Base-by-base conservation (phyloP, 2,888 invertebrate genomes). In the Brachyopa scutellaris region DNA sequence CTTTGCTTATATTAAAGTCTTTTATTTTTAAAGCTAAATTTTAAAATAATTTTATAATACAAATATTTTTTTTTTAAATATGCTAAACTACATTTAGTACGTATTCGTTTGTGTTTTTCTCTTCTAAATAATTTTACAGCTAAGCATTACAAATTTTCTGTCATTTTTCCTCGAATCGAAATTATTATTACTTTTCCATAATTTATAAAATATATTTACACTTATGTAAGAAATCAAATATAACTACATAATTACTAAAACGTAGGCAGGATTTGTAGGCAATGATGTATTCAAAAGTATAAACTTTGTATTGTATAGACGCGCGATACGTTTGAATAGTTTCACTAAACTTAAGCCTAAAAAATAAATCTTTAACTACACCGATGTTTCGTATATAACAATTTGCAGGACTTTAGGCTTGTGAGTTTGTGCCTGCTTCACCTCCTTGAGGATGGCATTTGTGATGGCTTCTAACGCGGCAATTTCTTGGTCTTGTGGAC, bases 361-460 rank as follows among this genome's bases (percentile, higher is more conserved):
- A 19, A 36, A 21, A n/a, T n/a, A n/a, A 8, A 19, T 15, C 19
- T 11, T 15, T 47, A 57, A 83, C 85, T 88, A 96, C 53, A 97
- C 96, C n/a, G 96, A 96, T 67, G 96, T 95, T 90, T 97, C 96
- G 90, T 97, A 97, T 88, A 96, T 95, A 85, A 96, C 95, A 85
- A 96, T 96, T 91, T 96, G 96, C 38, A 96, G 92, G 29, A 95
- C 92, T 73, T 92, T 92, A 53, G 89, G 90, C 87, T 73, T 89
- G 73, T 87, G 88, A 29, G 87, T 87, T 73, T 92, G 91, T 2
- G 94, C 93, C 36, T 93, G 92, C 42, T 94, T 93, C 83, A 96
- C 95, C 93, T 86, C 94, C 91, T 88, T 88, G 84, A 95, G 93
- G 74, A 95, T 94, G 9, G 95, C 95, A 85, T 89, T 89, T 6